Evolutionary conservation across 2,797 vertebrate species (phyloP).

Genomic region (Argya squamiceps): DNA sequence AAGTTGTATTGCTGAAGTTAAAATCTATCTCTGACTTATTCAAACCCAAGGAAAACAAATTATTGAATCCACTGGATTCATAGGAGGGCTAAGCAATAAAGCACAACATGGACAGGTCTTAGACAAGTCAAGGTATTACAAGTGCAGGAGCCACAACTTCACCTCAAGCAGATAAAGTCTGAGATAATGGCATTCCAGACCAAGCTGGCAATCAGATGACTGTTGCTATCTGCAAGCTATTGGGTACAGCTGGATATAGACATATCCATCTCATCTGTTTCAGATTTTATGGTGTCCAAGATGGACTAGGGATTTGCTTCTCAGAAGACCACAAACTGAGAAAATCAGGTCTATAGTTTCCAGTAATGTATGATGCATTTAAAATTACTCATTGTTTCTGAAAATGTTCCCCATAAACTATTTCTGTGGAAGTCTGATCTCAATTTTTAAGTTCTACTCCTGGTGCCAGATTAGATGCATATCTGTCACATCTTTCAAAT

Average conservation of each 20-base stretch:
- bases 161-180: neutral
- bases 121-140: neutral
- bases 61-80: neutral
- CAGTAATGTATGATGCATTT: neutral
- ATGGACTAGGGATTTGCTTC: neutral
- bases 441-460: neutral
- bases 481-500: neutral
- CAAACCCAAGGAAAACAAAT: neutral
- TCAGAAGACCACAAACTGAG: neutral
- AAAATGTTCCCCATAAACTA: neutral
- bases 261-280: neutral
- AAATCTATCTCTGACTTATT: neutral
- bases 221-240: neutral
- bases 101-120: neutral
- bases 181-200: neutral
- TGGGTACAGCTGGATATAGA: neutral
- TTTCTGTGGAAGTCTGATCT: neutral
- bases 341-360: neutral
- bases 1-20: neutral
- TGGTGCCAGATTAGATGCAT: rapidly evolving
- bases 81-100: neutral
- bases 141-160: neutral
- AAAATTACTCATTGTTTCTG: neutral
- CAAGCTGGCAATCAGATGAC: neutral
- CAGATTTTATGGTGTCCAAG: neutral